Base-by-base conservation (phyloP, 2,888 invertebrate genomes). In the Lottia gigantea region DNA sequence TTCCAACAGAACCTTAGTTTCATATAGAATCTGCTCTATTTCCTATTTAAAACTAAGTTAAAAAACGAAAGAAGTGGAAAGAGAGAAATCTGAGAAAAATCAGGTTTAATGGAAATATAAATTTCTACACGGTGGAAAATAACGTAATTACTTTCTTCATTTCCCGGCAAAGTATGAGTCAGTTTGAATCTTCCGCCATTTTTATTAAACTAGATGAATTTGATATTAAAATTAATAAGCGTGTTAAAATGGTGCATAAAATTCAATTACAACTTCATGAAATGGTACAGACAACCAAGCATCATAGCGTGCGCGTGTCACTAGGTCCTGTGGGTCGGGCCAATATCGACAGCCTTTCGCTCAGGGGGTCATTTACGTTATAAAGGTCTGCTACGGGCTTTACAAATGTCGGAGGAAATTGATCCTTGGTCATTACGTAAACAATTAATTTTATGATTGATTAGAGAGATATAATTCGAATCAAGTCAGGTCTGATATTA, bases 231-330 rank as follows among this genome's bases (percentile, higher is more conserved):
- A 55, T 55, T 55, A 55, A 55, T 55, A 55, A 55, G 19, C 55
- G 55, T 55, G 55, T 55, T 55, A 55, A 55, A 55, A 55, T 23
- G 55, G 55, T 55, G 55, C 55, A 55, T 55, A 55, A 55, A 55
- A 55, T 55, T 55, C 55, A 55, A 55, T 55, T 55, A 55, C 55
- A 19, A 55, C 55, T 55, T 55, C 55, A 55, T 55, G 55, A 55
- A 55, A 55, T 23, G 55, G 55, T 23, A 23, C 19, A 23, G 23
- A 55, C 19, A 55, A 23, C 55, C 55, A 55, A 23, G 55, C 55
- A 55, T 19, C 55, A 55, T 23, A 55, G 19, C 23, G 55, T 23
- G 55, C n/a, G 55, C 55, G 55, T 55, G 55, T 55, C 55, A 55
- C 1, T 23, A 55, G 55, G 55, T 55, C 55, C 55, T 19, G 23